These are phyloP conservation scores for Tympanuchus pallidicinctus DNA, from an alignment of 2,113 vertebrate genomes.

Conservation along the genomic window DNA sequence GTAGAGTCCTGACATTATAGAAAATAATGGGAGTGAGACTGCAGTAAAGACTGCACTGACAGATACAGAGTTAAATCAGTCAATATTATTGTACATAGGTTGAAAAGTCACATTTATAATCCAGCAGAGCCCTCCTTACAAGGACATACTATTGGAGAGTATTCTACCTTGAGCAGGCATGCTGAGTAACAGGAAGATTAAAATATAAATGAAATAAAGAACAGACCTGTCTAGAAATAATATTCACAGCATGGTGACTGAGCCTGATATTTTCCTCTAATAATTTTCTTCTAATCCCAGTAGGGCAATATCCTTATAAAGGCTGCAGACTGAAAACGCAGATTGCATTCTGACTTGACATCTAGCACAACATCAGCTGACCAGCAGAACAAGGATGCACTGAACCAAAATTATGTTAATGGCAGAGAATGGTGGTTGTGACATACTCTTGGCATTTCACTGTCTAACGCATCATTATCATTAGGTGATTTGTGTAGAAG, in stretches of 20 bases:
- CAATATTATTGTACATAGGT: neutral
- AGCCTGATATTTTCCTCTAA: neutral
- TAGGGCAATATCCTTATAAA: neutral
- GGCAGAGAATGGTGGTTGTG: neutral
- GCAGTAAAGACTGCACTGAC: neutral
- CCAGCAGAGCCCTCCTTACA: neutral
- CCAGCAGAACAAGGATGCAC: fast-evolving
- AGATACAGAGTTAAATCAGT: slow-evolving; percentile 24
- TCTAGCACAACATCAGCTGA: neutral
- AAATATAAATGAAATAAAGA: neutral
- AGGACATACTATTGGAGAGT: neutral
- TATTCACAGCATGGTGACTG: neutral
- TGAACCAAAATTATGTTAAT: neutral
- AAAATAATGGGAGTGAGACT: neutral
- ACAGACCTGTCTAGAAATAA: neutral
- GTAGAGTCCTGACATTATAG: neutral
- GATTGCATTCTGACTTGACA: neutral
- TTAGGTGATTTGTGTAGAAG: neutral
- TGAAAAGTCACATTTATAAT: slow-evolving; percentile 8
- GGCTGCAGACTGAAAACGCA: neutral
- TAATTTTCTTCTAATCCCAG: neutral
- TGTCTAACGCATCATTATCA: neutral
- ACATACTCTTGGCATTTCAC: neutral
- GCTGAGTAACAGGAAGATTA: neutral
- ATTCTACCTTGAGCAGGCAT: neutral